phyloP scores from a whole-genome alignment of 2,797 vertebrate genomes.

The Darevskia nairensis region DNA sequence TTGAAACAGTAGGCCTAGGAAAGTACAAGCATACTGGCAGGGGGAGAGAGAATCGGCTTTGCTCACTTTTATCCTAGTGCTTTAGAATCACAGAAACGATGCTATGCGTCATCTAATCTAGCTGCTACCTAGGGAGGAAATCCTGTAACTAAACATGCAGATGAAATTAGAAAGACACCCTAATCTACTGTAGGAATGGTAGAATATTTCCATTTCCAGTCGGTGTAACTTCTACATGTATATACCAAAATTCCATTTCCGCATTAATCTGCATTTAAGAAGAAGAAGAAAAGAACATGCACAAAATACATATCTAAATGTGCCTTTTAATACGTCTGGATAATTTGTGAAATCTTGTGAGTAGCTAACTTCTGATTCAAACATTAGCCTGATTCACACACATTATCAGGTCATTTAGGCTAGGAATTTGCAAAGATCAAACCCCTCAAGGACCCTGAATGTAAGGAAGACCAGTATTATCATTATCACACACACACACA shows the following conservation, averaged over 20 bases:
- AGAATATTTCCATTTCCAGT: not conserved
- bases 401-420: not conserved
- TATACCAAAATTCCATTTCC: not conserved
- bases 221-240: no score
- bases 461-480: no score
- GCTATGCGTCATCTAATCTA: slow-evolving; percentile 24
- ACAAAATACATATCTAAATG: not conserved
- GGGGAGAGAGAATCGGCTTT: no score
- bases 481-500: no score
- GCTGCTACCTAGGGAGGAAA: not conserved
- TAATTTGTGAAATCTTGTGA: not conserved
- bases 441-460: not conserved
- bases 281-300: no score
- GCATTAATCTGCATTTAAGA: not conserved
- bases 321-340: not conserved
- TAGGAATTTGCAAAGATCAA: not conserved
- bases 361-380: not conserved
- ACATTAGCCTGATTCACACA: not conserved
- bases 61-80: not conserved
- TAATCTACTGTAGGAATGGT: not conserved
- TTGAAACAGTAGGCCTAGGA: not conserved
- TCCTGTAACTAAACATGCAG: not conserved
- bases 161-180: not conserved
- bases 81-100: slow-evolving; percentile 66
- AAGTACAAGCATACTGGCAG: no score